Percentiles rank a stretch among this genome's conserved stretches.
Evolutionary conservation across 1,140 invertebrate genomes (phyloP).

Genomic region (Psilanteris sp.): DNA sequence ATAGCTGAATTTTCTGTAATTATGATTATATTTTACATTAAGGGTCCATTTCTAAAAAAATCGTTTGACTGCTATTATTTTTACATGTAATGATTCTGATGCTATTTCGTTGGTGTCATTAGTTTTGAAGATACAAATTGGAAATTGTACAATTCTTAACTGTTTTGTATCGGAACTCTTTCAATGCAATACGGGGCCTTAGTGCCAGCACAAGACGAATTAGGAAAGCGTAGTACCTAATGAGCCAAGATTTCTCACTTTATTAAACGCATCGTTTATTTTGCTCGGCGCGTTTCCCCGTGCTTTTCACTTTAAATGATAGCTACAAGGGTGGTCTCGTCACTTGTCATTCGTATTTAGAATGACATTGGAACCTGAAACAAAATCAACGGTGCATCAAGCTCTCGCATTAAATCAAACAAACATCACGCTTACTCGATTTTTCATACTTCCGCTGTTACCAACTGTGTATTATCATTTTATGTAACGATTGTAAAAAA

Average conservation of each 20-base stretch:
- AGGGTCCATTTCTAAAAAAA: no score
- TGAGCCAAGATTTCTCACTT: constrained; percentile 16
- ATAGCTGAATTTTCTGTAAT: no score
- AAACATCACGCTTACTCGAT: constrained; percentile 53
- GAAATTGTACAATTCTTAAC: no score
- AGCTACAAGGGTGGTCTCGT: constrained; percentile 55
- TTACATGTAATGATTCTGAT: no score
- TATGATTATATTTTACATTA: no score
- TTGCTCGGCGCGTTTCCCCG: constrained; percentile 7
- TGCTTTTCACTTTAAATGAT: constrained; percentile 44
- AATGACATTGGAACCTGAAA: constrained; percentile 47
- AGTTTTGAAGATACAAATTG: no score
- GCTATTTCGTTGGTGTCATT: no score
- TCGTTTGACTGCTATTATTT: no score
- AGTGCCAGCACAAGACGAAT: no score
- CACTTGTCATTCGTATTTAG: constrained; percentile 42
- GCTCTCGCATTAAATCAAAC: constrained; percentile 54
- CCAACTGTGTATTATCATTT: constrained; percentile 56
- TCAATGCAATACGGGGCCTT: no score
- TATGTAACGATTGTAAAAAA: no score
- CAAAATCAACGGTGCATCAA: constrained; percentile 49
- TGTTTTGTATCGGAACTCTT: no score
- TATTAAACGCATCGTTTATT: constrained; percentile 20
- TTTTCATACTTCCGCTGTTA: constrained; percentile 62
- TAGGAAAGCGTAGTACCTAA: neutral